Evolutionary conservation across 2,888 invertebrate genomes (phyloP).

Genomic region (Lingula anatina): DNA sequence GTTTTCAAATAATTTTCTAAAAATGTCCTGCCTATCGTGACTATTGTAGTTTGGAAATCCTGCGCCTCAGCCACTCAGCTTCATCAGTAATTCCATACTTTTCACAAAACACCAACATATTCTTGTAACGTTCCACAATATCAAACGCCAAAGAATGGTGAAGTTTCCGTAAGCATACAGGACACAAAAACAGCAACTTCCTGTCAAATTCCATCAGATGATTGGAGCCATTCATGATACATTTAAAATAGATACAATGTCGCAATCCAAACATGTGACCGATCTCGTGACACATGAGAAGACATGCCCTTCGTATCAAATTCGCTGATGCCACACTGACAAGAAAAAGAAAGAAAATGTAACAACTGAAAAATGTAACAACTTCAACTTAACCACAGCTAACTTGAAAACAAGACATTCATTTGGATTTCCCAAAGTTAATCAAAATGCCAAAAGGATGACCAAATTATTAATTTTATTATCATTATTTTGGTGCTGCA

Average conservation of each 20-base stretch:
- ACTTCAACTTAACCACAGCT: too few species aligned
- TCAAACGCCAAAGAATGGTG: slow-evolving; percentile 21
- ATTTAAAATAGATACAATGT: slow-evolving; percentile 24
- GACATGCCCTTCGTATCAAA: slow-evolving; percentile 19
- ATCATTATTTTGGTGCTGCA: too few species aligned
- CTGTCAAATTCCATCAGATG: slow-evolving; percentile 20
- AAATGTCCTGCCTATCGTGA: too few species aligned
- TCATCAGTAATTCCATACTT: slow-evolving; percentile 9
- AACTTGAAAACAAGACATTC: too few species aligned
- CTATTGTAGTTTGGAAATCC: too few species aligned
- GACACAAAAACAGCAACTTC: slow-evolving; percentile 21
- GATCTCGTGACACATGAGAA: slow-evolving; percentile 29
- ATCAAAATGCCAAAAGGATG: too few species aligned
- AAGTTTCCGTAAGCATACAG: slow-evolving; percentile 25
- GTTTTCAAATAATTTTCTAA: too few species aligned
- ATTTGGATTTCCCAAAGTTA: too few species aligned
- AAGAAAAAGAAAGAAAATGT: background rate
- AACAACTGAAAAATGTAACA: too few species aligned
- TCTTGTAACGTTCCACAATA: slow-evolving; percentile 17
- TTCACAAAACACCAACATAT: slow-evolving; percentile 18
- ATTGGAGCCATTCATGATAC: slow-evolving; percentile 31
- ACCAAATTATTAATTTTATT: too few species aligned
- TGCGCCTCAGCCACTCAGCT: slow-evolving; percentile 15
- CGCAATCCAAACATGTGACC: slow-evolving; percentile 26
- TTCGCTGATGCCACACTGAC: slow-evolving; percentile 4